phyloP scores from a whole-genome alignment of 2,797 vertebrate species.

The Siniperca obscura region DNA sequence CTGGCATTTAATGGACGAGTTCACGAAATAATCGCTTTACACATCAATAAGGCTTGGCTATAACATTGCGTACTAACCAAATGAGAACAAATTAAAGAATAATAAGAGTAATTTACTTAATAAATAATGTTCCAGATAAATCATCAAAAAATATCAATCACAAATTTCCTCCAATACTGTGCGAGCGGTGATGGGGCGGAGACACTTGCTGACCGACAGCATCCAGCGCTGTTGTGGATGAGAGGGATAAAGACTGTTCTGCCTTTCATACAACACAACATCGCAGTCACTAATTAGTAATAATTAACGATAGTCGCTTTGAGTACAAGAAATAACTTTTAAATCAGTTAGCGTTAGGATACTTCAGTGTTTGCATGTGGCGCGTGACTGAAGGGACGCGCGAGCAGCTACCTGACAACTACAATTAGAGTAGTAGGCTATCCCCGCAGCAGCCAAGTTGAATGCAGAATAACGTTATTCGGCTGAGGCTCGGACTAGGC shows the following conservation, averaged over 20 bases:
- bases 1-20: background rate
- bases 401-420: slow-evolving; percentile 35
- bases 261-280: slow-evolving; percentile 44
- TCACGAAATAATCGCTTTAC: background rate
- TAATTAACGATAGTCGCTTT: slow-evolving; percentile 1
- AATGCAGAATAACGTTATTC: slow-evolving; percentile 37
- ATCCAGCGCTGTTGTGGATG: slow-evolving; percentile 69
- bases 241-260: slow-evolving; percentile 64
- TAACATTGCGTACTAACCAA: background rate
- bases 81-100: background rate
- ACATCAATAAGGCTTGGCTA: background rate
- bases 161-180: slow-evolving; percentile 27
- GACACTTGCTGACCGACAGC: slow-evolving; percentile 67
- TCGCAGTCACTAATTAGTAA: slow-evolving; percentile 36
- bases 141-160: background rate
- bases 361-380: background rate
- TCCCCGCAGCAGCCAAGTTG: slow-evolving; percentile 65
- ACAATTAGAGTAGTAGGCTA: slow-evolving; percentile 33
- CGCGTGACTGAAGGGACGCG: slow-evolving; percentile 13
- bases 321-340: slow-evolving; percentile 49
- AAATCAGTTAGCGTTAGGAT: slow-evolving; percentile 10
- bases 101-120: background rate
- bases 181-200: slow-evolving; percentile 72
- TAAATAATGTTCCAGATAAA: background rate
- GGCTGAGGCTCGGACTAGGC: slow-evolving; percentile 54